Percentiles rank a stretch among this genome's conserved stretches.
These are phyloP conservation scores for Magallana ariakensis DNA, from an alignment of 1,140 invertebrate species.

Conservation along the genomic window DNA sequence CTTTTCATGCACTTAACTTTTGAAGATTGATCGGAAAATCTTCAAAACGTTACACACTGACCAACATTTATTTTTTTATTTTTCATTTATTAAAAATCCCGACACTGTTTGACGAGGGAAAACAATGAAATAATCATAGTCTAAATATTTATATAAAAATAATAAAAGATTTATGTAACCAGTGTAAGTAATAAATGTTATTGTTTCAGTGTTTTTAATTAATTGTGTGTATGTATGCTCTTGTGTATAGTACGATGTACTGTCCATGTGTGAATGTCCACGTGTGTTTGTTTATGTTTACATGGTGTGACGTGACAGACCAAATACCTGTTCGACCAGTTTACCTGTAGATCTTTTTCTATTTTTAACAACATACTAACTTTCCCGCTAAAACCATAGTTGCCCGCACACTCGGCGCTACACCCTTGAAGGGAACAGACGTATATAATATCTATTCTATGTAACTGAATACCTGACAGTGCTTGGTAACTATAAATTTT, in stretches of 20 bases:
- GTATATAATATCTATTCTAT: too few species aligned
- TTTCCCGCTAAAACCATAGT: not conserved
- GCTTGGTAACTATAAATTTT: too few species aligned
- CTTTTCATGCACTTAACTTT: too few species aligned
- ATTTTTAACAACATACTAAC: not conserved
- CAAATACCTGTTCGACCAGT: not conserved
- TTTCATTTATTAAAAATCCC: too few species aligned
- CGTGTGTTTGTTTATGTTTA: conserved; percentile 6
- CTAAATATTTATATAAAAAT: too few species aligned
- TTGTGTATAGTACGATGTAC: not conserved
- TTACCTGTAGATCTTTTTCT: not conserved
- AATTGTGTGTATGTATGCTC: not conserved
- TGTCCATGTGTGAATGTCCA: not conserved
- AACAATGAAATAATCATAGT: too few species aligned
- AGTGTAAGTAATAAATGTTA: not conserved
- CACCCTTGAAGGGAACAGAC: not conserved
- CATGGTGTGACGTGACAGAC: not conserved
- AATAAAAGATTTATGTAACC: too few species aligned
- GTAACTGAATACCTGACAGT: too few species aligned
- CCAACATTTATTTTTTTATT: too few species aligned
- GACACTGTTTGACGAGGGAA: too few species aligned
- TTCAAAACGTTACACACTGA: too few species aligned
- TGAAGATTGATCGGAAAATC: too few species aligned
- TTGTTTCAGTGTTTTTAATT: not conserved
- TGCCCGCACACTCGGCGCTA: not conserved